phyloP scores from a whole-genome alignment of 2,113 vertebrate genomes.

The Psittacus erithacus region DNA sequence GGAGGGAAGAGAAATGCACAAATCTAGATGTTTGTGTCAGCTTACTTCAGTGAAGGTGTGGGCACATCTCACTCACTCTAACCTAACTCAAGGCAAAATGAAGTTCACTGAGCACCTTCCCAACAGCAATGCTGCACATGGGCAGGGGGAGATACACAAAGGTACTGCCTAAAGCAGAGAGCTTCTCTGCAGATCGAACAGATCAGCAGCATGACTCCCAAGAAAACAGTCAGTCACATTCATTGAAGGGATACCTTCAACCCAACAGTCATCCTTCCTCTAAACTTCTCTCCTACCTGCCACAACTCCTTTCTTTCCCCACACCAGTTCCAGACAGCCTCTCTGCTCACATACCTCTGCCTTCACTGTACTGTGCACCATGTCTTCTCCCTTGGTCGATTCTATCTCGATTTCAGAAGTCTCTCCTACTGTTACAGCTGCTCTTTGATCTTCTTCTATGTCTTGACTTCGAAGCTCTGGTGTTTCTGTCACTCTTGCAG shows the following conservation, averaged over 20 bases:
- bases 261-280: constrained; percentile 36
- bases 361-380: constrained; percentile 70
- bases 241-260: constrained; percentile 32
- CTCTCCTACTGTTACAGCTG: constrained; percentile 56
- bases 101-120: constrained; percentile 36
- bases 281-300: constrained; percentile 39
- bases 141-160: background rate
- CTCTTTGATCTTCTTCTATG: constrained; percentile 70
- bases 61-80: constrained; percentile 51
- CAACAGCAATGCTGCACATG: constrained; percentile 17
- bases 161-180: constrained; percentile 9
- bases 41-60: constrained; percentile 61
- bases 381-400: constrained; percentile 63
- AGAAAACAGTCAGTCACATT: constrained; percentile 32
- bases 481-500: constrained; percentile 66
- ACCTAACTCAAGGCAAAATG: constrained; percentile 20
- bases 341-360: constrained; percentile 74
- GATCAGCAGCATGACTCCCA: constrained; percentile 39
- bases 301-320: constrained; percentile 31
- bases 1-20: constrained; percentile 70
- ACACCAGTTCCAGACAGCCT: constrained; percentile 39
- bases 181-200: background rate
- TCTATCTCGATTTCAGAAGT: constrained; percentile 70
- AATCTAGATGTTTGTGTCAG: constrained; percentile 63
- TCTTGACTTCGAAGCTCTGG: constrained; percentile 74